Conservation (phyloP, 23 tunicate genomes). For the Diplosoma virens region DNA sequence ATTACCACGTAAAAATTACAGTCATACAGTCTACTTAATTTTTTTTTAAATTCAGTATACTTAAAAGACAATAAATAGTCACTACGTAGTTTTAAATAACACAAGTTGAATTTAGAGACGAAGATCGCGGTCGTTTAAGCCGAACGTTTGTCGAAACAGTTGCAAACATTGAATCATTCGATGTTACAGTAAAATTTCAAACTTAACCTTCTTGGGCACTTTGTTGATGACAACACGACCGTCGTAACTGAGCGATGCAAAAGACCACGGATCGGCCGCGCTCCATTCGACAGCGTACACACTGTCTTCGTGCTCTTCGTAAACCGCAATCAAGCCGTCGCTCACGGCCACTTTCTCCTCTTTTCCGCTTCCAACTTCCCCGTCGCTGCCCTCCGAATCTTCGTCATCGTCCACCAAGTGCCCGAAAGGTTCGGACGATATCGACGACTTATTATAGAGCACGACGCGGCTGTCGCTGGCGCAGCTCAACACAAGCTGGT, state of each 20-base stretch:
- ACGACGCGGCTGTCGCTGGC: conserved; percentile 88
- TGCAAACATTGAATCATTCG: too few relatives aligned
- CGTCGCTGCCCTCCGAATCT: conserved; percentile 37
- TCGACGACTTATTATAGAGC: conserved; percentile 66
- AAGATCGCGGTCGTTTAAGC: too few relatives aligned
- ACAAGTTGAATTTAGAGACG: too few relatives aligned
- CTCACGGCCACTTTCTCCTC: conserved; percentile 25
- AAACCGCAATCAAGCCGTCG: conserved; percentile 80
- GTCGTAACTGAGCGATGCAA: conserved; percentile 91
- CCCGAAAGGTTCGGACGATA: conserved; percentile 79
- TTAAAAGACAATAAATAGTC: too few relatives aligned
- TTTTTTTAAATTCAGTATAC: too few relatives aligned
- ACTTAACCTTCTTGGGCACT: conserved; percentile 93
- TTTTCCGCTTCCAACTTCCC: background rate
- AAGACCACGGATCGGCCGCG: conserved; percentile 96
- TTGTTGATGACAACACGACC: conserved; percentile 94
- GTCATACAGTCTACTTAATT: too few relatives aligned
- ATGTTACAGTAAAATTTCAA: conserved; percentile 79
- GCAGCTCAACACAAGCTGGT: conserved; percentile 84
- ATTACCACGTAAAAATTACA: too few relatives aligned
- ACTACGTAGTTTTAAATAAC: too few relatives aligned
- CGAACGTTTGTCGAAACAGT: too few relatives aligned
- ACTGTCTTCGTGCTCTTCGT: conserved; percentile 96
- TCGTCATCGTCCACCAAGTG: conserved; percentile 50
- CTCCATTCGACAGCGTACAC: conserved; percentile 97